phyloP scores from a whole-genome alignment of 2,113 vertebrate species.

The Mirounga angustirostris region DNA sequence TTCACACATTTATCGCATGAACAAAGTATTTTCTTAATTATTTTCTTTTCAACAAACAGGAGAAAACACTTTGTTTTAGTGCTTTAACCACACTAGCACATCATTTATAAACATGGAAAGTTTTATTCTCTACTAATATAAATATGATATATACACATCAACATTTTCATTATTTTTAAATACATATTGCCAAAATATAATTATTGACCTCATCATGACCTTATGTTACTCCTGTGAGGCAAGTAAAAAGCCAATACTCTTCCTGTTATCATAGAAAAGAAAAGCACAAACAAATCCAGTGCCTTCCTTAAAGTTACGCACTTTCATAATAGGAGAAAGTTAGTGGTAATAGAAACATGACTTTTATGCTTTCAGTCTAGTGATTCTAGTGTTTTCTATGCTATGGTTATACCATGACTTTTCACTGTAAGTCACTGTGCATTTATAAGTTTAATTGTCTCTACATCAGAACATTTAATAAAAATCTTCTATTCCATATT shows the following conservation, averaged over 20 bases:
- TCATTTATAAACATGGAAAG: background rate
- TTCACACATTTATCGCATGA: conserved; percentile 4
- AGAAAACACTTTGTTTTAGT: background rate
- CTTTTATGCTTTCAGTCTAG: background rate
- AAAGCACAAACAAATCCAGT: background rate
- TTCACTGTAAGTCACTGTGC: background rate
- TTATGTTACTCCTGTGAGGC: background rate
- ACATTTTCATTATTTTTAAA: background rate
- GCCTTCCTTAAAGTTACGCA: background rate
- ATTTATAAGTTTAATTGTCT: background rate
- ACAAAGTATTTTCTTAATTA: conserved; percentile 48
- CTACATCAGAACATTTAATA: background rate
- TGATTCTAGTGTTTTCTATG: background rate
- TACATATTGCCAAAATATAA: background rate
- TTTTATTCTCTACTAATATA: background rate
- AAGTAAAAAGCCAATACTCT: background rate
- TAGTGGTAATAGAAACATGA: background rate
- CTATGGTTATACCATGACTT: background rate
- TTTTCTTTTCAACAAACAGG: conserved; percentile 1
- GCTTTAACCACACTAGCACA: background rate
- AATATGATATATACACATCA: background rate
- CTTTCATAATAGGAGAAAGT: background rate
- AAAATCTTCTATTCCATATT: background rate
- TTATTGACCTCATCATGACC: background rate
- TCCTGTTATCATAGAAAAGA: background rate